Evolutionary conservation across 2,888 invertebrate genomes (phyloP), one percentile per base, ranked within the genome.

Genomic region (Acronicta leporina): DNA sequence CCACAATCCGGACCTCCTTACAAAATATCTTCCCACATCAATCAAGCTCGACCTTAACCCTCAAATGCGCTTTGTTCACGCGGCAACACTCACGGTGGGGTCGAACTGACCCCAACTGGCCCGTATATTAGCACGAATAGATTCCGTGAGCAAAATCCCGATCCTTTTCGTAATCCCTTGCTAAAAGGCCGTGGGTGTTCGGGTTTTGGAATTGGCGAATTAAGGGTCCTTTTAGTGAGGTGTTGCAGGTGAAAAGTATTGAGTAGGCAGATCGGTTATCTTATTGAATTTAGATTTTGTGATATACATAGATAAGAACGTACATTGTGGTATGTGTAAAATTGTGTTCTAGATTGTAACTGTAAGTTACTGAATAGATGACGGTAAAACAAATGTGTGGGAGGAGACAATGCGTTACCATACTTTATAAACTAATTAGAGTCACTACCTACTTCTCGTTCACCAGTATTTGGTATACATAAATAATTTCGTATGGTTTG

Each of bases 21-120:
- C 15, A 13, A 16, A 33, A 46, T 46, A 2, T 15, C 7, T 43
- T 33, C 30, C 33, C 20, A 5, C 55, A 53, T 60, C 52, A 50
- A 71, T 71, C 66, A 66, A 41, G 1, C 25, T 46, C 15, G 46
- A 66, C 61, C 67, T 56, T 45, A 61, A 56, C 55, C 61, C 44
- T 56, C 41, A 16, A 16, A 30, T 42, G 44, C 13, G 38, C 40
- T 13, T 30, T 64, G 61, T 66, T 51, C 60, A 35, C 66, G 38
- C 16, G 40, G 68, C 46, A 55, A 50, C 49, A 71, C 55, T 56
- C 43, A 13, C 55, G 52, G 46, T 25, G 11, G 46, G 55, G 55
- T 53, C 40, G 35, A 15, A 51, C 48, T 56, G 55, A 56, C 41
- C 72, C 45, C 14, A 51, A 41, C 50, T 43, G 43, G 20, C 2